Conservation (phyloP, 2,113 vertebrate species). For the Melanostigma gelatinosum region DNA sequence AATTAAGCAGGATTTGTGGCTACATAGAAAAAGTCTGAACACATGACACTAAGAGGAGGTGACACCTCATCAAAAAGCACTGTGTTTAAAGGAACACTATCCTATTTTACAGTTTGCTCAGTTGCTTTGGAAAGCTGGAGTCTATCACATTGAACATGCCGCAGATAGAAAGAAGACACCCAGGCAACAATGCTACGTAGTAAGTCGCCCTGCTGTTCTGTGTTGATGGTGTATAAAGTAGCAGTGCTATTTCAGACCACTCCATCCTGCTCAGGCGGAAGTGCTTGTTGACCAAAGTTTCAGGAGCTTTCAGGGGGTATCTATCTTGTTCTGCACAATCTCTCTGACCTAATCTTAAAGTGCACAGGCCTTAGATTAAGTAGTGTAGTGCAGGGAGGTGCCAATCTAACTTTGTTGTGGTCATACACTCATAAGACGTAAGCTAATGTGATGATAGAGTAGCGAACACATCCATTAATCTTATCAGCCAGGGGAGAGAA, state of each 20-base stretch:
- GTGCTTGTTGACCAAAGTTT: background rate
- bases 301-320: background rate
- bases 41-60: background rate
- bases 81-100: background rate
- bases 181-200: background rate
- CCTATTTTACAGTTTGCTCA: background rate
- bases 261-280: background rate
- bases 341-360: background rate
- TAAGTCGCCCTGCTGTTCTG: background rate
- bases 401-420: background rate
- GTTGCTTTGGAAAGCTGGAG: background rate
- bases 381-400: background rate
- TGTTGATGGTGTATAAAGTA: background rate
- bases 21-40: background rate
- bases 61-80: slow-evolving; percentile 8
- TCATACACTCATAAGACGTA: background rate
- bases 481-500: slow-evolving; percentile 9
- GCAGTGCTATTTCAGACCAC: background rate
- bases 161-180: background rate
- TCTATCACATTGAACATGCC: background rate
- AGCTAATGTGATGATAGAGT: background rate
- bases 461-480: background rate
- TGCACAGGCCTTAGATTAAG: background rate
- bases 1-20: background rate
- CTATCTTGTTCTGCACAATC: background rate